Evolutionary conservation across 1,140 invertebrate genomes (phyloP), one percentile per base, ranked within the genome.

Genomic region (Brachystomella parvula): DNA sequence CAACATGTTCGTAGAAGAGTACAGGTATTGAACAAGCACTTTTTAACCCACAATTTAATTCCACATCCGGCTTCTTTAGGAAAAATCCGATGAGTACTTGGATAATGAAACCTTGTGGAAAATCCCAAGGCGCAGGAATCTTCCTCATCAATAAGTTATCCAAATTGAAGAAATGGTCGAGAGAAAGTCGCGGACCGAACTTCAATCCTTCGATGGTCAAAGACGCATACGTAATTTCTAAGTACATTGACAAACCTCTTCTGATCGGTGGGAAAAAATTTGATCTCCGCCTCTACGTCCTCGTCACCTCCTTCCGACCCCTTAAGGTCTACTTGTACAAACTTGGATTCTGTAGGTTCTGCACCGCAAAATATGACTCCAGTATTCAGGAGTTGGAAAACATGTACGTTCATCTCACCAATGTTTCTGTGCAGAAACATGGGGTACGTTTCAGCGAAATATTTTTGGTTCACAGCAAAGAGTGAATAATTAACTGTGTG

Each of bases 21-120:
- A 96, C 76, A 78, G 87, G 53, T 73, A 64, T 61, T 24, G 1
- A 12, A 44, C n/a, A 44, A 26, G 30, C 6, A 9, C 24, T 60
- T 3, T 17, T 26, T 28, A 60, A 21, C 9, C 29, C 12, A 9
- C 39, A 44, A 53, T 26, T 53, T 53, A 24, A 28, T n/a, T 6
- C n/a, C n/a, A n/a, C n/a, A n/a, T n/a, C n/a, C n/a, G n/a, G 12
- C 30, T 56, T 35, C 35, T 47, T 12, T 32, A 77, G 82, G 32
- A 94, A 92, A 77, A 89, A 89, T 64, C 92, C 92, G 0, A 86
- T 91, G 70, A 92, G 89, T 65, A 95, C 92, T 0, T 97, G 93
- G 93, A 97, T 97, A 64, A 95, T 97, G 90, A 97, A 71, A 77
- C 94, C 94, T 0, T 94, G 91, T 76, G 93, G 92, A 26, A 89